Evolutionary conservation across 2,888 invertebrate species (phyloP), one percentile per base, ranked within the genome.

Genomic region (Noctuana brunneofusca): DNA sequence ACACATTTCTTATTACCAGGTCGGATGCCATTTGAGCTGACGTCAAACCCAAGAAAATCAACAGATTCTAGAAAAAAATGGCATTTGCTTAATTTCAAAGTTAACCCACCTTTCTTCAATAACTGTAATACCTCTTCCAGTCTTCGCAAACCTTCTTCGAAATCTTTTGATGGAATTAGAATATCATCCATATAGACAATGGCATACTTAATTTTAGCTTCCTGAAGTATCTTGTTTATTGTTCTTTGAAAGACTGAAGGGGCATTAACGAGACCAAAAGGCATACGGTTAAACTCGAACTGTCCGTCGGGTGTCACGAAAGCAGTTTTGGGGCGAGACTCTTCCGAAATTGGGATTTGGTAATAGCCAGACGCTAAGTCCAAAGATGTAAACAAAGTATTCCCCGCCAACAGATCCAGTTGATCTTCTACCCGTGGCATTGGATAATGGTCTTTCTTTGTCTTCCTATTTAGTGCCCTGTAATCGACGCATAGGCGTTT

Each of bases 221-320:
- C 27, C 3, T 8, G 1, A 5, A 50, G 8, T 12, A 50, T 30
- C n/a, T 27, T 50, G 9, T 50, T 24, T 6, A 50, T 50, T 6
- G 50, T 30, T 8, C 50, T 22, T 16, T 30, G 50, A 14, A 50
- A 50, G 5, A 50, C 50, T 2, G 50, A 24, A 1, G 50, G 50
- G 0, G 50, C 50, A n/a, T 50, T 50, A 6, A 30, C 50, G 3
- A 50, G 8, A 0, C 50, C 27, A 9, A 50, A 50, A 0, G 27
- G 27, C 27, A 50, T 30, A 6, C 27, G n/a, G 1, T 22, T 24
- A 27, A 12, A 50, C 8, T 50, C 50, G 8, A 27, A 50, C 14
- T 50, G 50, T 0, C 81, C 80, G 38, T 78, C 74, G 0, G 75
- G 75, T 0, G 79, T 85, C 0, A 77, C 71, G 55, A 84, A 81